Conservation (phyloP, 2,888 invertebrate species). For the Caenorhabditis sp. region DNA sequence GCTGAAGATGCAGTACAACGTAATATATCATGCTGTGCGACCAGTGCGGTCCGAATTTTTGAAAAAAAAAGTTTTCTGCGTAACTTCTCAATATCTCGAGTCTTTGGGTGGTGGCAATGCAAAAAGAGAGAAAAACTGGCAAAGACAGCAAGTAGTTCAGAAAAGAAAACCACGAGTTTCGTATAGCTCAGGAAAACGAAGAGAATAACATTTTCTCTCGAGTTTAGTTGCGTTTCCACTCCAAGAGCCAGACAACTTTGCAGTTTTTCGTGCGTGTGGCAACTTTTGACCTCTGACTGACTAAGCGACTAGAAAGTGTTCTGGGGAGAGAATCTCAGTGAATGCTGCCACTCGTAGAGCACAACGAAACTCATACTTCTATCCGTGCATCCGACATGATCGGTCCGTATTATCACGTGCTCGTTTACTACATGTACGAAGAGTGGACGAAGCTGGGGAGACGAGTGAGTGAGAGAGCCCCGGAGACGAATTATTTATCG, state of each 20-base stretch:
- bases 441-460: conserved; percentile 26
- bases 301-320: not conserved
- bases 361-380: conserved; percentile 11
- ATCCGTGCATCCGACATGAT: conserved; percentile 23
- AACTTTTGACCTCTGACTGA: not conserved
- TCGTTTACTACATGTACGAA: conserved; percentile 51
- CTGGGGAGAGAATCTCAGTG: conserved; percentile 18
- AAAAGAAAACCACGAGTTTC: too few relatives aligned
- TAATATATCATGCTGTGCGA: too few relatives aligned
- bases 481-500: conserved; percentile 60
- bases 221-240: too few relatives aligned
- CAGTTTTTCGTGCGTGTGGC: not conserved
- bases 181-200: too few relatives aligned
- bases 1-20: too few relatives aligned
- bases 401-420: conserved; percentile 52
- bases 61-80: too few relatives aligned
- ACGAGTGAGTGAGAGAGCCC: conserved; percentile 38
- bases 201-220: too few relatives aligned
- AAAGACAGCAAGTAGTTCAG: too few relatives aligned
- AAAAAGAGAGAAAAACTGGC: too few relatives aligned
- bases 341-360: conserved; percentile 4
- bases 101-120: too few relatives aligned
- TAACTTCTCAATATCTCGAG: too few relatives aligned
- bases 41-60: too few relatives aligned
- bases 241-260: not conserved